Evolutionary conservation across 2,888 invertebrate species (phyloP).

Genomic region (Rhaphigaster nebulosa): DNA sequence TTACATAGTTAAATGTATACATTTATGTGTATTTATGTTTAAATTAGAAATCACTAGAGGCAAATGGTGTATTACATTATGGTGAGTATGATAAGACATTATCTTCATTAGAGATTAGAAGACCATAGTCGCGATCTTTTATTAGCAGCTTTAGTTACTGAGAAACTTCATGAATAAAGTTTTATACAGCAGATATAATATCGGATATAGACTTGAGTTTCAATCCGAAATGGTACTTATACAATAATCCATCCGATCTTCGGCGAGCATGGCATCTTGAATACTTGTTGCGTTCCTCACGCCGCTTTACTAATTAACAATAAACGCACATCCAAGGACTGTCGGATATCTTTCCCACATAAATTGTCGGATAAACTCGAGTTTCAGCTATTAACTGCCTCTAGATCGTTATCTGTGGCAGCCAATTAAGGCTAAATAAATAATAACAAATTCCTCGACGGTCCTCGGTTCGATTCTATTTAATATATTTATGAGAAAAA

Average conservation of each 20-base stretch:
- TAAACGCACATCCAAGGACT: conserved; percentile 16
- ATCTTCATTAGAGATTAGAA: too few relatives aligned
- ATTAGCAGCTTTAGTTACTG: too few relatives aligned
- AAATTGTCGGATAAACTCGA: conserved; percentile 31
- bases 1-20: too few relatives aligned
- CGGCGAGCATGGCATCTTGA: neutral
- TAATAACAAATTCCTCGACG: conserved; percentile 8
- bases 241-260: neutral
- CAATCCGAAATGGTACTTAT: neutral
- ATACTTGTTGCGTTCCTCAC: conserved; percentile 17
- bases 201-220: neutral
- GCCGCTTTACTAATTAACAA: conserved; percentile 30
- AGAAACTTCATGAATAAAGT: neutral
- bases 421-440: conserved; percentile 36
- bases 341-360: conserved; percentile 17
- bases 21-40: too few relatives aligned
- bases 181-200: neutral
- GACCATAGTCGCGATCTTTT: too few relatives aligned
- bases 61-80: too few relatives aligned
- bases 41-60: too few relatives aligned
- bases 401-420: conserved; percentile 11
- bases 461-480: neutral
- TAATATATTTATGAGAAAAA: neutral
- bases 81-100: too few relatives aligned
- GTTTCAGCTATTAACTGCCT: neutral